Evolutionary conservation across 2,888 invertebrate species (phyloP), one percentile per base, ranked within the genome.

Genomic region (Xylophagus ater): DNA sequence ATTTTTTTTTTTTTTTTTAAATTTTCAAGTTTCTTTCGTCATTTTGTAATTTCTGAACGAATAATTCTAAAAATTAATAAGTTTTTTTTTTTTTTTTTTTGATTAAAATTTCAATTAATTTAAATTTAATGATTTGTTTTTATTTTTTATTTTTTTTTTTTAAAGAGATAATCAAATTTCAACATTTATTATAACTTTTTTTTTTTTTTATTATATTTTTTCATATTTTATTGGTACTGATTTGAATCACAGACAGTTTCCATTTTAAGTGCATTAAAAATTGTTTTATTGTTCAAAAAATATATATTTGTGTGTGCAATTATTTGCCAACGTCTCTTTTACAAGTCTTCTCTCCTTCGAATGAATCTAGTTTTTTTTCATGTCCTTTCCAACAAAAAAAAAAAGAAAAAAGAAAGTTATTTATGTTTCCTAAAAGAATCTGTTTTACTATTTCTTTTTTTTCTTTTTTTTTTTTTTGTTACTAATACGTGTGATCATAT

Each of bases 241-340:
- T 25, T 42, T 35, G 33, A 42, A 42, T 42, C 42, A 42, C 42
- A 42, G 42, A 35, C 26, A 26, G 34, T 35, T 35, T 35, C n/a
- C 26, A n/a, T 26, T 26, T 42, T 37, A 37, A 25, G 37, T 37
- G 29, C 37, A 18, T 30, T 28, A 34, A 40, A 28, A 40, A 34
- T 34, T 33, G 13, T 33, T 13, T 21, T 21, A 8, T 12, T 33
- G 23, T 33, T 26, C 26, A 26, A 26, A 26, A 33, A 13, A 34
- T 33, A 33, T 9, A 32, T 32, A 21, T 15, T n/a, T n/a, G n/a
- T n/a, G n/a, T n/a, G n/a, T n/a, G n/a, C n/a, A n/a, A n/a, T n/a
- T n/a, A n/a, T n/a, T n/a, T n/a, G n/a, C n/a, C n/a, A n/a, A n/a
- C n/a, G n/a, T n/a, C n/a, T n/a, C n/a, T n/a, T n/a, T n/a, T n/a